A percentile compares a stretch with the other conserved stretches of the same genome.
Conservation (phyloP, 2,797 vertebrate species). For the Urosaurus nigricauda region DNA sequence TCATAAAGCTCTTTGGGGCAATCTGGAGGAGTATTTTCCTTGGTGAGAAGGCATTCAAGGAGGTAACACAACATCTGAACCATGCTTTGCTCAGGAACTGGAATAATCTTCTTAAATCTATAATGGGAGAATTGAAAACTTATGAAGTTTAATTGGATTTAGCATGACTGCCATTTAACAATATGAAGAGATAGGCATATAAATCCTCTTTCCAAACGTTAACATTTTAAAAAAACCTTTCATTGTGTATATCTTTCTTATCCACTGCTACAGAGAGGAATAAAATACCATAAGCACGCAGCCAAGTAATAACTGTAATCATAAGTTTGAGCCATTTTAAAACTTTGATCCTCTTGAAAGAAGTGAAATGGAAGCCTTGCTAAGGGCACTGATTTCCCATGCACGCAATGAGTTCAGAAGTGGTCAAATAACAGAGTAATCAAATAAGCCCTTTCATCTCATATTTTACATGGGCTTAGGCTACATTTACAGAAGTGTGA, state of each 20-base stretch:
- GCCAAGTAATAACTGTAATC: slow-evolving; percentile 68
- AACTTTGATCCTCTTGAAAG: slow-evolving; percentile 74
- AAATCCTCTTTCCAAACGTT: slow-evolving; percentile 37
- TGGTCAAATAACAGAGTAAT: slow-evolving; percentile 69
- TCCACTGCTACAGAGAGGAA: slow-evolving; percentile 23
- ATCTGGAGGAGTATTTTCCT: slow-evolving; percentile 88
- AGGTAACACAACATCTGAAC: slow-evolving; percentile 94
- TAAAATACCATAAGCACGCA: slow-evolving; percentile 39
- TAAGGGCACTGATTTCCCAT: slow-evolving; percentile 66
- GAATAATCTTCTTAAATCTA: slow-evolving; percentile 96
- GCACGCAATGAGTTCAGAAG: slow-evolving; percentile 57
- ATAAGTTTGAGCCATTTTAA: slow-evolving; percentile 69
- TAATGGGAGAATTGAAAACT: slow-evolving; percentile 7
- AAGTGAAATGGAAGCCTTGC: slow-evolving; percentile 62
- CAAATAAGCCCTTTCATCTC: slow-evolving; percentile 73
- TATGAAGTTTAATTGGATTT: background rate
- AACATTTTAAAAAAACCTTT: slow-evolving; percentile 42
- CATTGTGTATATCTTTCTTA: slow-evolving; percentile 4
- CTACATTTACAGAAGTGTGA: slow-evolving; percentile 59
- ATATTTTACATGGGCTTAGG: slow-evolving; percentile 68
- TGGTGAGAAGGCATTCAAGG: slow-evolving; percentile 91
- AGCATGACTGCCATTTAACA: slow-evolving; percentile 13
- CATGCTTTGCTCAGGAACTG: slow-evolving; percentile 92
- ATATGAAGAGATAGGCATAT: slow-evolving; percentile 29
- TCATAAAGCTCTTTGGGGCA: slow-evolving; percentile 92